Evolutionary conservation across 1,140 invertebrate genomes (phyloP).

Genomic region (Diachasma alloeum): DNA sequence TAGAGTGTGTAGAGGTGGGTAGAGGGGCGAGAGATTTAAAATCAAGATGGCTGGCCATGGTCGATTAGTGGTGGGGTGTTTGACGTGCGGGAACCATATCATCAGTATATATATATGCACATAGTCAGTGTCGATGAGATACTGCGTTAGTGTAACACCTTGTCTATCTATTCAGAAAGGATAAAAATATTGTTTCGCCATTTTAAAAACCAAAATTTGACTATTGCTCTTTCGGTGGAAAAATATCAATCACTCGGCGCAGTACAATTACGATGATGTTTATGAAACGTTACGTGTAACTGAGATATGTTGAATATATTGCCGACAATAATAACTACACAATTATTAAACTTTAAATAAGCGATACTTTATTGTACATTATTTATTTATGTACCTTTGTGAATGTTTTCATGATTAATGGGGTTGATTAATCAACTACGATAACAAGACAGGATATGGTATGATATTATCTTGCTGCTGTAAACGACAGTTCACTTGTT

Average conservation of each 20-base stretch:
- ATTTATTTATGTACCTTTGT: not conserved
- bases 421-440: not conserved
- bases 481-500: not conserved
- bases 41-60: not conserved
- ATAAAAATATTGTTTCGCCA: too few species aligned
- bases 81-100: not conserved
- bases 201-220: too few species aligned
- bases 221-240: not conserved
- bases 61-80: not conserved
- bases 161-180: too few species aligned
- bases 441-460: not conserved
- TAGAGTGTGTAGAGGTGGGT: not conserved
- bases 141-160: not conserved
- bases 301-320: too few species aligned
- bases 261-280: too few species aligned
- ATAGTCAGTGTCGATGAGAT: not conserved
- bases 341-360: too few species aligned
- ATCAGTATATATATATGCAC: not conserved
- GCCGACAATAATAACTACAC: too few species aligned
- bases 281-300: too few species aligned
- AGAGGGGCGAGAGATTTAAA: not conserved
- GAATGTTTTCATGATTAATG: not conserved
- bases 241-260: not conserved
- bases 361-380: not conserved
- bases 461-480: not conserved